phyloP scores from a whole-genome alignment of 2,888 invertebrate species.

The Ditula angustiorana region DNA sequence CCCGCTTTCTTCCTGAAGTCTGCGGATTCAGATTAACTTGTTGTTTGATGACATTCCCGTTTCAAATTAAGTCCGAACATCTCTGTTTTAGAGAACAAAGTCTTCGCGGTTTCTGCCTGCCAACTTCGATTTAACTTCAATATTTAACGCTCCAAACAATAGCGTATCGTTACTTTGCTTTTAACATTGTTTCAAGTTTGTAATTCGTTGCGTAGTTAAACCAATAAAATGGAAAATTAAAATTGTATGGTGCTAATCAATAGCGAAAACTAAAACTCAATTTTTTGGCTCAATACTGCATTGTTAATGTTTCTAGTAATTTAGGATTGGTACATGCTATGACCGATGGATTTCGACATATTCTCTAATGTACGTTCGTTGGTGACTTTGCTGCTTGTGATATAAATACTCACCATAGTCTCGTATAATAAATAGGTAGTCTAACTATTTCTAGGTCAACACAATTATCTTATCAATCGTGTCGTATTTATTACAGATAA shows the following conservation, averaged over 20 bases:
- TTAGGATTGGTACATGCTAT: too few species aligned
- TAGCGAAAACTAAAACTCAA: not conserved
- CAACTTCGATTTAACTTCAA: constrained; percentile 32
- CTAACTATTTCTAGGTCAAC: too few species aligned
- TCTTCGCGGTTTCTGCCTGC: constrained; percentile 33
- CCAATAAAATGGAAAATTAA: not conserved
- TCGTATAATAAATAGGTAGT: too few species aligned
- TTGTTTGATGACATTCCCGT: constrained; percentile 40
- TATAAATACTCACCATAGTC: too few species aligned
- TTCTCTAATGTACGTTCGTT: too few species aligned
- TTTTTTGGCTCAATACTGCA: too few species aligned
- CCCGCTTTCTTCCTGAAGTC: constrained; percentile 35
- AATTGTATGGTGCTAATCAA: not conserved
- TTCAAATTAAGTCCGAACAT: constrained; percentile 38
- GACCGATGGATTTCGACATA: too few species aligned
- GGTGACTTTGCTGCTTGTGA: too few species aligned
- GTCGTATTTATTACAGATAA: too few species aligned
- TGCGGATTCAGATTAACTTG: constrained; percentile 40
- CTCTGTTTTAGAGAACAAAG: constrained; percentile 29
- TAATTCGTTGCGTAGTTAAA: not conserved
- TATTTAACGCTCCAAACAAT: constrained; percentile 19
- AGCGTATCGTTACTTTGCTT: not conserved
- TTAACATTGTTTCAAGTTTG: not conserved
- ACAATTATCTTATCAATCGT: too few species aligned
- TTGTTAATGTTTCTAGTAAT: too few species aligned